Evolutionary conservation across 2,888 invertebrate genomes (phyloP).

Genomic region (Oxyteleia sp.): DNA sequence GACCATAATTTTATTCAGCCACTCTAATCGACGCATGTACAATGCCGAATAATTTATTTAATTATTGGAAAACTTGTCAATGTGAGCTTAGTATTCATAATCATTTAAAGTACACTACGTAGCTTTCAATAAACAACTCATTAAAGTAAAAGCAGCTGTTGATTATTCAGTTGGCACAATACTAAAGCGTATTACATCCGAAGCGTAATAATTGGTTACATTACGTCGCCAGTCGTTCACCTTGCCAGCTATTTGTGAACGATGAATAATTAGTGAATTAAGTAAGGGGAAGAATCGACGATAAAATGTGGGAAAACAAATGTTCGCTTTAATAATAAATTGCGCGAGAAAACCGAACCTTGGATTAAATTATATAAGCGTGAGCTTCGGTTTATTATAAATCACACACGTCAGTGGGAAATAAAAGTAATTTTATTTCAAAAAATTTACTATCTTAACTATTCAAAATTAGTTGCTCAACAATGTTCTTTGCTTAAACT

Average conservation of each 20-base stretch:
- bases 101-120: conserved; percentile 8
- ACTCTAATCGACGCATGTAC: neutral
- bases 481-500: too few species aligned
- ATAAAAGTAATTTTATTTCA: too few species aligned
- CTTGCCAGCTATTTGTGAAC: conserved; percentile 10
- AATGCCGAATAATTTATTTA: neutral
- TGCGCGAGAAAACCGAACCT: neutral
- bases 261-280: conserved; percentile 17
- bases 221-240: conserved; percentile 13
- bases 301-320: conserved; percentile 1
- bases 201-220: conserved; percentile 27
- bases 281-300: neutral
- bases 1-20: too few species aligned
- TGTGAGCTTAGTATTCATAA: conserved; percentile 20
- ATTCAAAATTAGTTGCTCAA: too few species aligned
- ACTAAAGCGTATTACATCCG: conserved; percentile 21
- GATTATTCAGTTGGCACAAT: conserved; percentile 39
- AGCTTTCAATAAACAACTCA: conserved; percentile 40
- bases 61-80: neutral
- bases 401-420: too few species aligned
- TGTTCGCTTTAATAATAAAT: conserved; percentile 5
- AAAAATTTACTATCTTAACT: too few species aligned
- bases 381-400: too few species aligned
- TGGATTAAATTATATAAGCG: too few species aligned
- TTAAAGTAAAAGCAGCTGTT: conserved; percentile 49